phyloP scores from a whole-genome alignment of 2,888 invertebrate genomes.

The Drymonia ruficornis region DNA sequence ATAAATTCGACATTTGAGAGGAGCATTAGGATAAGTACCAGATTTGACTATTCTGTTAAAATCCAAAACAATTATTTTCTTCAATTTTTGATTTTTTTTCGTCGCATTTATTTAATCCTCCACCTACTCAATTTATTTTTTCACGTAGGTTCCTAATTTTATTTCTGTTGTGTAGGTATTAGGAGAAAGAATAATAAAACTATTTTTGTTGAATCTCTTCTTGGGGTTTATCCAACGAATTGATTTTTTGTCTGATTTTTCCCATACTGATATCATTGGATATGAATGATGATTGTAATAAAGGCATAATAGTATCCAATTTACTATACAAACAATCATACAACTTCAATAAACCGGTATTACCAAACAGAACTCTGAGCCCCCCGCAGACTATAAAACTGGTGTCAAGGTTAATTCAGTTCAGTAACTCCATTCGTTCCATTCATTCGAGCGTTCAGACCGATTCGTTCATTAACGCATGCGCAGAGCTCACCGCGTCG shows the following conservation, averaged over 20 bases:
- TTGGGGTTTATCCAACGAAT: neutral
- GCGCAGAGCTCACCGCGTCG: conserved; percentile 28
- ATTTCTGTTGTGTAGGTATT: too few species aligned
- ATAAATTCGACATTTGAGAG: too few species aligned
- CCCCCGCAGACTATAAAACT: conserved; percentile 34
- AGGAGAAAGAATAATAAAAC: too few species aligned
- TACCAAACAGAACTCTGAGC: conserved; percentile 10
- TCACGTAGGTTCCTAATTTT: too few species aligned
- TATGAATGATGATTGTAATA: conserved; percentile 8
- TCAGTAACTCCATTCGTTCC: conserved; percentile 44
- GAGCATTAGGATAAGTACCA: too few species aligned
- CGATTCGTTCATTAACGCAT: conserved; percentile 49
- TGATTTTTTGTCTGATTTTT: neutral
- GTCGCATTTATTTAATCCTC: too few species aligned
- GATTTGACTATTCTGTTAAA: too few species aligned
- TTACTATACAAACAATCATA: conserved; percentile 31
- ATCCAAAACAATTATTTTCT: too few species aligned
- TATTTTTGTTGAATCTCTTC: too few species aligned
- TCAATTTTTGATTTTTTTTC: too few species aligned
- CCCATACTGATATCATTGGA: neutral
- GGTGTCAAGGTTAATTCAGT: conserved; percentile 36
- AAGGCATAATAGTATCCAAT: conserved; percentile 25
- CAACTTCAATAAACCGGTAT: neutral
- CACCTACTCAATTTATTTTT: too few species aligned
- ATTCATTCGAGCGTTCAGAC: conserved; percentile 32